phyloP scores from a whole-genome alignment of 2,888 invertebrate species.

The Micoletzkya japonica region DNA sequence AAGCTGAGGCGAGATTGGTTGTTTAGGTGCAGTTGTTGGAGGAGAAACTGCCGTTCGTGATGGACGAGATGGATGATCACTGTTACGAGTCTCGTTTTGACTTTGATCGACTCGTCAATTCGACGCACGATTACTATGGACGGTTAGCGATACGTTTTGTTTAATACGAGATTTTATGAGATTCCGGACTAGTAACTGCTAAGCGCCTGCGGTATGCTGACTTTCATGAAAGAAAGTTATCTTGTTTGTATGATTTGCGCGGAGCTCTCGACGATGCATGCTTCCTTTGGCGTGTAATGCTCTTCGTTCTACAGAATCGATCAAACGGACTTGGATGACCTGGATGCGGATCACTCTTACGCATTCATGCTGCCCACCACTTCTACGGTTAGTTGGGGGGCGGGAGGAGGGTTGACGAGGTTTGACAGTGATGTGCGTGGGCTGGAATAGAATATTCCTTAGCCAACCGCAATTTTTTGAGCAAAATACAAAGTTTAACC shows the following conservation, averaged over 20 bases:
- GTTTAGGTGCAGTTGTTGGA: too few species aligned
- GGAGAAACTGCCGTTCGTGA: not conserved
- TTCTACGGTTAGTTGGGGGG: not conserved
- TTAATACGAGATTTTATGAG: too few species aligned
- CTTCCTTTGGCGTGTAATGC: not conserved
- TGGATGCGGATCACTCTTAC: slow-evolving; percentile 21
- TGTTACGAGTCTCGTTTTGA: slow-evolving; percentile 26
- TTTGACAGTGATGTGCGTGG: not conserved
- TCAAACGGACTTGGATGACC: slow-evolving; percentile 14
- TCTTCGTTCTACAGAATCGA: not conserved
- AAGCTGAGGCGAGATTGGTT: too few species aligned
- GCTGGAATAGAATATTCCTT: not conserved
- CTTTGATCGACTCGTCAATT: slow-evolving; percentile 32
- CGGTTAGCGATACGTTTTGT: slow-evolving; percentile 6
- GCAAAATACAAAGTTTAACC: not conserved
- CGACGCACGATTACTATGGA: slow-evolving; percentile 33
- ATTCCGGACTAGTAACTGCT: too few species aligned
- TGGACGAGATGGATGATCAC: slow-evolving; percentile 26
- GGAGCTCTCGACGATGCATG: not conserved
- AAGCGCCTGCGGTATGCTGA: too few species aligned
- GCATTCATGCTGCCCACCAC: slow-evolving; percentile 5
- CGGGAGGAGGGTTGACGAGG: not conserved
- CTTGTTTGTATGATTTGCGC: not conserved
- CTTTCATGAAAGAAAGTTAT: not conserved
- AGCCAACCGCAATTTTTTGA: not conserved